These are phyloP conservation scores for Microhierax caerulescens DNA, from an alignment of 2,797 vertebrate genomes.

Conservation along the genomic window DNA sequence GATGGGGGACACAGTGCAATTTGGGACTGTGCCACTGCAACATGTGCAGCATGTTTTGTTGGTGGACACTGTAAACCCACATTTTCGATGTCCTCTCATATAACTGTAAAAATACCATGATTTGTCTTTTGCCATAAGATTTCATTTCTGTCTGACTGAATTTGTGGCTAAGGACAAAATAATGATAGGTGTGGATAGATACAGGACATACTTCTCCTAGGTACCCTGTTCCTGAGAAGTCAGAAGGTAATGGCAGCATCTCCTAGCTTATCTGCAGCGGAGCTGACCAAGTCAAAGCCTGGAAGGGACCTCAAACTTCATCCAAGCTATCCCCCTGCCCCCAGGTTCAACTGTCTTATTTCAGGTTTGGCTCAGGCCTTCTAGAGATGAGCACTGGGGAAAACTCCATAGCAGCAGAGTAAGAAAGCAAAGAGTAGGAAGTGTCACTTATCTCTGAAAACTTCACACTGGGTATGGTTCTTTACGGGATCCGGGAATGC, in stretches of 20 bases:
- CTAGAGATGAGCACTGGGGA: neutral
- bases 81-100: neutral
- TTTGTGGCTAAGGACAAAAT: neutral
- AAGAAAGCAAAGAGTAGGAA: neutral
- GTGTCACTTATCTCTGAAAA: neutral
- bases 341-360: neutral
- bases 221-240: neutral
- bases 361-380: neutral
- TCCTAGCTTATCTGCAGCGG: neutral
- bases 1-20: neutral
- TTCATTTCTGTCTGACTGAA: neutral
- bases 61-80: neutral
- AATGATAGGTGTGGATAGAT: neutral
- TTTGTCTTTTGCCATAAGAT: neutral
- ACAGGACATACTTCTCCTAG: neutral
- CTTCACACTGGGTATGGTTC: neutral
- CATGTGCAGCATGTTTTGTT: neutral
- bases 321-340: rapidly evolving
- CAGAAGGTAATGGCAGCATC: neutral
- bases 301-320: neutral
- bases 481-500: neutral
- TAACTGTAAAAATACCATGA: neutral
- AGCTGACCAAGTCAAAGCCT: neutral
- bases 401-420: neutral
- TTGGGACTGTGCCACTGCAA: neutral